Percentiles rank a stretch among this genome's conserved stretches.
Evolutionary conservation across 2,113 vertebrate genomes (phyloP).

Genomic region (Helogale parvula): DNA sequence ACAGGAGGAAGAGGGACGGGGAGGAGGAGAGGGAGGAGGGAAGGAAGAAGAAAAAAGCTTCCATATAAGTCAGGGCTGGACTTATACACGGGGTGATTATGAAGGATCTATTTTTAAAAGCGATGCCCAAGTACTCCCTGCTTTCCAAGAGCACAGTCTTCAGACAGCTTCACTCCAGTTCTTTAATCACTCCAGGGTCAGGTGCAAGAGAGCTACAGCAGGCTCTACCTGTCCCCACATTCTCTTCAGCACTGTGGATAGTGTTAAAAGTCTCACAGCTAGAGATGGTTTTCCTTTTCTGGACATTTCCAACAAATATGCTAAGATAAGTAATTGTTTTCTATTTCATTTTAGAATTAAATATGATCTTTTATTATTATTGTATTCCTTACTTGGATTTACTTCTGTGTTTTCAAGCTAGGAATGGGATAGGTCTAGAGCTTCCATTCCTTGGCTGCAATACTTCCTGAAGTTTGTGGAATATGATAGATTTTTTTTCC

Average conservation of each 20-base stretch:
- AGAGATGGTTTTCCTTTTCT: background rate
- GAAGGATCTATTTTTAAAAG: background rate
- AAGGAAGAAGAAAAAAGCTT: background rate
- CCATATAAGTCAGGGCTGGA: background rate
- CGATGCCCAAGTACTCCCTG: background rate
- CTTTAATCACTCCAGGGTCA: background rate
- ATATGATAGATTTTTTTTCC: background rate
- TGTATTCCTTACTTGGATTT: background rate
- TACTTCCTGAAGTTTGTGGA: background rate
- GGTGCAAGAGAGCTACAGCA: too few relatives aligned
- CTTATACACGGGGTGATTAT: background rate
- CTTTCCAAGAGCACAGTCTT: background rate
- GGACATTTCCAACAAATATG: background rate
- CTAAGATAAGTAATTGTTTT: background rate
- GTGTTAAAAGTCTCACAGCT: background rate
- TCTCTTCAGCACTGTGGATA: background rate
- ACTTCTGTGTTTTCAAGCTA: background rate
- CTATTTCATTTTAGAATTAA: constrained; percentile 3
- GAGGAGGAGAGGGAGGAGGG: too few relatives aligned
- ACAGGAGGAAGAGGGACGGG: too few relatives aligned
- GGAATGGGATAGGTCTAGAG: background rate
- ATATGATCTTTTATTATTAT: background rate
- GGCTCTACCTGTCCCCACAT: background rate
- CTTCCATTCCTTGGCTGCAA: background rate
- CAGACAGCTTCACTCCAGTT: background rate